A percentile compares a stretch with the other conserved stretches of the same genome.
phyloP scores from a whole-genome alignment of 1,140 invertebrate genomes.

The Nomia melanderi region DNA sequence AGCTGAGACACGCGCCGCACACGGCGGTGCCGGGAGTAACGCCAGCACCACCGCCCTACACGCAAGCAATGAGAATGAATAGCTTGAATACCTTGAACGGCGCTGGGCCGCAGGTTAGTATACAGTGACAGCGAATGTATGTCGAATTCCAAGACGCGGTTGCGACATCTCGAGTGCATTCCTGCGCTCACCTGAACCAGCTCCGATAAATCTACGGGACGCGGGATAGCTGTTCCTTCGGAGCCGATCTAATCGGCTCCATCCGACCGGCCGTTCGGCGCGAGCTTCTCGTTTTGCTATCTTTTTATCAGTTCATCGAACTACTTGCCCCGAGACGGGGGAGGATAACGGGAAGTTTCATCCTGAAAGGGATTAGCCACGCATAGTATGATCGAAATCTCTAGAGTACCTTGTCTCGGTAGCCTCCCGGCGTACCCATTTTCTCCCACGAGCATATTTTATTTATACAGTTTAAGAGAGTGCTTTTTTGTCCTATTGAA shows the following conservation, averaged over 20 bases:
- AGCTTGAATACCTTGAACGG: constrained; percentile 81
- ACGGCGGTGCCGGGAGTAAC: constrained; percentile 89
- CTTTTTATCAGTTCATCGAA: neutral
- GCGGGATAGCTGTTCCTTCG: neutral
- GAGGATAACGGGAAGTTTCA: neutral
- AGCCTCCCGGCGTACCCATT: too few species aligned
- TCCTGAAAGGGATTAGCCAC: neutral
- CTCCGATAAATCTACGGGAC: neutral
- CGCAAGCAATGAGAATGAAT: constrained; percentile 79
- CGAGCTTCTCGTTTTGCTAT: neutral
- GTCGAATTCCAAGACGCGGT: constrained; percentile 61
- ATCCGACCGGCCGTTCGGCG: neutral
- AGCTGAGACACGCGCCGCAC: constrained; percentile 82
- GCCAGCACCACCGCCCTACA: constrained; percentile 89
- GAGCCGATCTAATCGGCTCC: constrained; percentile 5
- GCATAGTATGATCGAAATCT: neutral
- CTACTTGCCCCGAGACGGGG: neutral
- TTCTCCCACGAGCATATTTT: too few species aligned
- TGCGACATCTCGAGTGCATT: constrained; percentile 41
- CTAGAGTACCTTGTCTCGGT: too few species aligned
- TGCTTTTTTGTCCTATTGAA: too few species aligned
- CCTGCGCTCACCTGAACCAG: constrained; percentile 39
- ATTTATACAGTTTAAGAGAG: too few species aligned
- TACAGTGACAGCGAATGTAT: constrained; percentile 59
- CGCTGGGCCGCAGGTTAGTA: constrained; percentile 80